Conservation (phyloP, 2,797 vertebrate genomes). For the Xiphorhynchus erythropygius region DNA sequence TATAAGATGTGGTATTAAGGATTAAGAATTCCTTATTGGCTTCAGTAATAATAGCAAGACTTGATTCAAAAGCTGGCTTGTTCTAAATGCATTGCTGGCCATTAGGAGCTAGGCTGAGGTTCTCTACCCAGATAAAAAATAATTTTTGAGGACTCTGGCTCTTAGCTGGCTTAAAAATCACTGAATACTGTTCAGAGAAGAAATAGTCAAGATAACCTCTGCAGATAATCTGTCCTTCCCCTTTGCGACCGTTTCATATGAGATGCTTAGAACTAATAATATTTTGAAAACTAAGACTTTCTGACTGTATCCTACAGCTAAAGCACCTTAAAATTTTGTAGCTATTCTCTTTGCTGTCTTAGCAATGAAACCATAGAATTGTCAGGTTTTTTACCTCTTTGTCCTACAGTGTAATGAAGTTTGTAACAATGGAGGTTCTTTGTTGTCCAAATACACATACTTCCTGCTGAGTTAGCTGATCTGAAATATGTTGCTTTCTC, state of each 20-base stretch:
- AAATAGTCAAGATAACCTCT: not conserved
- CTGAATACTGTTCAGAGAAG: not conserved
- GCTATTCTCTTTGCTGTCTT: not conserved
- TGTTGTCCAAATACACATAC: not conserved
- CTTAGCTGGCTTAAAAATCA: not conserved
- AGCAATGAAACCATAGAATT: not conserved
- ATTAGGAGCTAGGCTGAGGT: not conserved
- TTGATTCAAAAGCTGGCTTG: not conserved
- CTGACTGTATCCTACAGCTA: not conserved
- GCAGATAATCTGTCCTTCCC: not conserved
- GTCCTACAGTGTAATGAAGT: not conserved
- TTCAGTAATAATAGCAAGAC: not conserved
- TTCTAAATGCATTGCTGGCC: not conserved
- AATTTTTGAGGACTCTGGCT: not conserved
- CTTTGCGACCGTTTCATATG: not conserved
- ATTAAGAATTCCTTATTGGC: not conserved
- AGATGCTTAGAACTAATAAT: not conserved
- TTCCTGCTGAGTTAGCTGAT: not conserved
- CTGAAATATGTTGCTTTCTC: not conserved
- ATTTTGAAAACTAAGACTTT: not conserved
- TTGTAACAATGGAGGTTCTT: not conserved
- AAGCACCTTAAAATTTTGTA: not conserved
- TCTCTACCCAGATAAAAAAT: not conserved
- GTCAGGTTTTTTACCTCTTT: not conserved
- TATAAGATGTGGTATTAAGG: not conserved